These are phyloP conservation scores for Trogon melanurus DNA, from an alignment of 2,113 vertebrate genomes.

Conservation along the genomic window DNA sequence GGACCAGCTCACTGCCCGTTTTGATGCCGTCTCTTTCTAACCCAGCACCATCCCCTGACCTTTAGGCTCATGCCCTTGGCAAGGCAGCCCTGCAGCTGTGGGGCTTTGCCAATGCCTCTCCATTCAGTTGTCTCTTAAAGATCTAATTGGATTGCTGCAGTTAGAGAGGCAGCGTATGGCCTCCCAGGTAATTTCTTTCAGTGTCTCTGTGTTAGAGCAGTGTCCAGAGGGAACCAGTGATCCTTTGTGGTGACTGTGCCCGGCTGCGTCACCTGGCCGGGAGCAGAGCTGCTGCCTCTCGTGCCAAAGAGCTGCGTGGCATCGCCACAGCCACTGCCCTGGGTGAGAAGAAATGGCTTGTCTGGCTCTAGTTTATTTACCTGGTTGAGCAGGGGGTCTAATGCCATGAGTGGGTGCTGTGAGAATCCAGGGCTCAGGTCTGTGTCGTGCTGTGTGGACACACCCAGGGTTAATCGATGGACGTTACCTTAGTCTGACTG, in stretches of 20 bases:
- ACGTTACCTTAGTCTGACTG: not conserved
- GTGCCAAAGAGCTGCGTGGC: not conserved
- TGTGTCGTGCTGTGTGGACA: not conserved
- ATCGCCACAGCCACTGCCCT: not conserved
- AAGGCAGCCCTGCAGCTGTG: not conserved
- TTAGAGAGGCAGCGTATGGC: not conserved
- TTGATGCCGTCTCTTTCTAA: not conserved
- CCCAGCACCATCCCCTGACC: not conserved
- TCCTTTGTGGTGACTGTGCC: not conserved
- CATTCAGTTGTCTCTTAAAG: not conserved
- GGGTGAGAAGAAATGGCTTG: not conserved
- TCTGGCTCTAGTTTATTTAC: not conserved
- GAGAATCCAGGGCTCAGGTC: not conserved
- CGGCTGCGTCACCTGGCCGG: accelerated
- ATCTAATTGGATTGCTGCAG: not conserved
- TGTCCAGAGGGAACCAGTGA: not conserved
- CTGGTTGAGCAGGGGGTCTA: not conserved
- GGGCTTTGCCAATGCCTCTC: not conserved
- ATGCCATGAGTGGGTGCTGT: not conserved
- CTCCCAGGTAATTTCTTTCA: not conserved
- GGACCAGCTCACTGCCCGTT: accelerated
- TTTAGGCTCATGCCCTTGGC: not conserved
- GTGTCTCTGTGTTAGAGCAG: not conserved
- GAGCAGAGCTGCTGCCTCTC: not conserved
- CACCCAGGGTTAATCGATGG: not conserved